Conservation (phyloP, 1,140 invertebrate species). For the Bombus waltoni region DNA sequence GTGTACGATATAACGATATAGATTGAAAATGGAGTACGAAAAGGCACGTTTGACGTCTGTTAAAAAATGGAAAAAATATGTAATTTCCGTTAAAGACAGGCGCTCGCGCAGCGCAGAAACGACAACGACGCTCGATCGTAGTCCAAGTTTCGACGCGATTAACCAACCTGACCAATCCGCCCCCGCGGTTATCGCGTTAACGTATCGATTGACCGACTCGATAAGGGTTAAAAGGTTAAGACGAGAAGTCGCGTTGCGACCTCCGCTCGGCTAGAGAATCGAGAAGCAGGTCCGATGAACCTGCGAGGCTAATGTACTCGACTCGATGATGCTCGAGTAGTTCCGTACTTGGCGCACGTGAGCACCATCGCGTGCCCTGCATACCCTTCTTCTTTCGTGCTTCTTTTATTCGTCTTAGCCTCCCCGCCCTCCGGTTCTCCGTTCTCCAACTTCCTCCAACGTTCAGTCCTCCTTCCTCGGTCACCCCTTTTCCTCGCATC, state of each 20-base stretch:
- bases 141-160: neutral
- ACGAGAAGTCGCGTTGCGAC: conserved; percentile 12
- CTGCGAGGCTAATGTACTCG: conserved; percentile 80
- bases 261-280: conserved; percentile 1
- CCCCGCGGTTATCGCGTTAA: conserved; percentile 31
- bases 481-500: conserved; percentile 6
- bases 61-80: too few relatives aligned
- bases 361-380: conserved; percentile 80
- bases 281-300: conserved; percentile 79
- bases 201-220: conserved; percentile 20
- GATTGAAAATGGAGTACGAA: too few relatives aligned
- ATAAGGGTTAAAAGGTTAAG: conserved; percentile 44
- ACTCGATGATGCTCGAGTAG: conserved; percentile 54
- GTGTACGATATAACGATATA: too few relatives aligned
- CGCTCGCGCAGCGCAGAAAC: too few relatives aligned
- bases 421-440: conserved; percentile 5
- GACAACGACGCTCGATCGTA: too few relatives aligned
- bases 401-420: conserved; percentile 31
- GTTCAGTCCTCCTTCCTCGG: conserved; percentile 40
- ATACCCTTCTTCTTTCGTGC: conserved; percentile 71
- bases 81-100: too few relatives aligned
- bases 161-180: neutral
- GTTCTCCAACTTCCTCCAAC: neutral
- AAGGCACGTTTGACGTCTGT: too few relatives aligned
- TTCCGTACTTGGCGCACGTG: conserved; percentile 78